Evolutionary conservation across 2,113 vertebrate species (phyloP).

Genomic region (Corythornis vintsioides): DNA sequence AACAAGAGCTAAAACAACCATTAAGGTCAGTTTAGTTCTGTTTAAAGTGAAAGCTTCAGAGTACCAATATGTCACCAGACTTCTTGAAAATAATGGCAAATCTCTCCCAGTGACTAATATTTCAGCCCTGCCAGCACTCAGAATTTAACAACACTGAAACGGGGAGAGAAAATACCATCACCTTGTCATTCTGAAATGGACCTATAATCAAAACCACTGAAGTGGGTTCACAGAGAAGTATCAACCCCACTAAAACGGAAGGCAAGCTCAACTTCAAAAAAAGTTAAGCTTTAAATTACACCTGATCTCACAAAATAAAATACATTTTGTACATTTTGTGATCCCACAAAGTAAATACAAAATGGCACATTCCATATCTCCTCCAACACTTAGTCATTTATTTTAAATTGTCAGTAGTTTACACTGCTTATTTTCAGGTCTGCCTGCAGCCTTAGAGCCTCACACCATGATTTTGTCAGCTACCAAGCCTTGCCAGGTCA

Average conservation of each 20-base stretch:
- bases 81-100: conserved; percentile 20
- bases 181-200: conserved; percentile 7
- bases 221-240: background rate
- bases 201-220: background rate
- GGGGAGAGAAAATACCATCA: background rate
- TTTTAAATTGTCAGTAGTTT: background rate
- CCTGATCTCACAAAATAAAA: background rate
- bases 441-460: background rate
- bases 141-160: conserved; percentile 1
- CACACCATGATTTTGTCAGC: background rate
- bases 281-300: background rate
- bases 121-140: conserved; percentile 6
- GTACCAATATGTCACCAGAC: background rate
- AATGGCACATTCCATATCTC: background rate
- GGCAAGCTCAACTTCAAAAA: background rate
- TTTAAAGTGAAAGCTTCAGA: conserved; percentile 23
- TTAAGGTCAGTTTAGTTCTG: background rate
- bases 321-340: background rate
- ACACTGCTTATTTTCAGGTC: background rate
- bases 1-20: background rate
- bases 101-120: background rate
- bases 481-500: background rate
- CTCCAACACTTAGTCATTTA: background rate
- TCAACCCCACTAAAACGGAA: background rate
- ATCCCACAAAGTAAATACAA: background rate